Conservation (phyloP, 92 coral and sea anemone species). For the Epizoanthus illoricatus region DNA sequence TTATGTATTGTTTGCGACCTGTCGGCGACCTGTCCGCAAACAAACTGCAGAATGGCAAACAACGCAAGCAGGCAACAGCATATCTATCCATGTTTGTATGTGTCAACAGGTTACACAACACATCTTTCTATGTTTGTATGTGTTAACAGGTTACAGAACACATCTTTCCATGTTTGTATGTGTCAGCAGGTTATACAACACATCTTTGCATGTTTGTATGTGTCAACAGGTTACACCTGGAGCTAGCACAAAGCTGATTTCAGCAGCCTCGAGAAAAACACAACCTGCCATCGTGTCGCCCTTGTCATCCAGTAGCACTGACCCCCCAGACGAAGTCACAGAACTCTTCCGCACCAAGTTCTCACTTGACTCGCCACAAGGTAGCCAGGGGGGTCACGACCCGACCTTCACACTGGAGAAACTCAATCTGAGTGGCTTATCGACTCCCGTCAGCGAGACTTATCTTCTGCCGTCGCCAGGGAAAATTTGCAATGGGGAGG, state of each 20-base stretch:
- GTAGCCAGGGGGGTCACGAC: background rate
- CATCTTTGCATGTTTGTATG: too few relatives aligned
- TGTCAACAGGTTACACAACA: background rate
- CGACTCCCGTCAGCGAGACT: conserved; percentile 8
- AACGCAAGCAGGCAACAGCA: too few relatives aligned
- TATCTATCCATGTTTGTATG: too few relatives aligned
- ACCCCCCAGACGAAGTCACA: background rate
- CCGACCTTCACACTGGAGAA: background rate
- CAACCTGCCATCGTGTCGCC: background rate
- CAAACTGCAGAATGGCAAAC: too few relatives aligned
- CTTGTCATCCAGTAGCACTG: background rate
- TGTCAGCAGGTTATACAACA: background rate
- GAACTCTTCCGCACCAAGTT: background rate
- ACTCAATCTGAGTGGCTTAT: conserved; percentile 6
- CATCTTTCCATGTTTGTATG: too few relatives aligned
- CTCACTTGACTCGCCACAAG: background rate
- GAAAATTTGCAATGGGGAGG: background rate
- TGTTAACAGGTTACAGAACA: too few relatives aligned
- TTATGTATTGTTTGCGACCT: too few relatives aligned
- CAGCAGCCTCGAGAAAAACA: background rate
- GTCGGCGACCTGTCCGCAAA: too few relatives aligned
- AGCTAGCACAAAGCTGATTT: background rate
- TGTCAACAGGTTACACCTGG: conserved; percentile 11
- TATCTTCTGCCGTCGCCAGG: conserved; percentile 1
- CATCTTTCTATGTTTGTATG: too few relatives aligned